Conservation (phyloP, 2,113 vertebrate genomes). For the Neoarius graeffei region DNA sequence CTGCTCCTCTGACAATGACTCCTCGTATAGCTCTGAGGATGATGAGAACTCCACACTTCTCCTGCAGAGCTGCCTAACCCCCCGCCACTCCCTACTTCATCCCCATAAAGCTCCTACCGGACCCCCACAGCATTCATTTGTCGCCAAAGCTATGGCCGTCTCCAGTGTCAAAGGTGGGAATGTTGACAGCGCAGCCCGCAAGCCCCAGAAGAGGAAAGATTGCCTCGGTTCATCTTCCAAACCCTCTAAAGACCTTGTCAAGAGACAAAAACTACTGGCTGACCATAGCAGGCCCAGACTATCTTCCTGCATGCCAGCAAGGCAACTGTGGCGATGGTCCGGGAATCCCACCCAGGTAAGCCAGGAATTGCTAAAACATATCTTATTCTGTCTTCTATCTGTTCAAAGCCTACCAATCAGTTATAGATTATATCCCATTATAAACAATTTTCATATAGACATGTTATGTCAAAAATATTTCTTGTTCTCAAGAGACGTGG, state of each 20-base stretch:
- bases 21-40: conserved; percentile 93
- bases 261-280: conserved; percentile 85
- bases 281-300: conserved; percentile 89
- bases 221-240: conserved; percentile 74
- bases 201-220: conserved; percentile 84
- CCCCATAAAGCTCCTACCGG: conserved; percentile 76
- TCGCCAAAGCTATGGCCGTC: conserved; percentile 80
- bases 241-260: conserved; percentile 83
- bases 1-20: conserved; percentile 95
- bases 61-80: conserved; percentile 88
- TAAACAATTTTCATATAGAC: background rate
- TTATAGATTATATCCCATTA: background rate
- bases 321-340: conserved; percentile 95
- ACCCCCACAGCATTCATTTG: conserved; percentile 84
- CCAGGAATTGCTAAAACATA: background rate
- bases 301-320: conserved; percentile 84
- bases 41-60: conserved; percentile 88
- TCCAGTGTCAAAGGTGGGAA: conserved; percentile 75
- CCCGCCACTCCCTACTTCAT: conserved; percentile 84
- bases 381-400: background rate
- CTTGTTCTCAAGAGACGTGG: conserved; percentile 83
- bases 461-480: conserved; percentile 29
- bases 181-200: conserved; percentile 58
- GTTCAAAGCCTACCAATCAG: background rate
- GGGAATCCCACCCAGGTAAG: conserved; percentile 94